Conservation (phyloP, 2,888 invertebrate genomes). For the Melikaiella ostensackeni region DNA sequence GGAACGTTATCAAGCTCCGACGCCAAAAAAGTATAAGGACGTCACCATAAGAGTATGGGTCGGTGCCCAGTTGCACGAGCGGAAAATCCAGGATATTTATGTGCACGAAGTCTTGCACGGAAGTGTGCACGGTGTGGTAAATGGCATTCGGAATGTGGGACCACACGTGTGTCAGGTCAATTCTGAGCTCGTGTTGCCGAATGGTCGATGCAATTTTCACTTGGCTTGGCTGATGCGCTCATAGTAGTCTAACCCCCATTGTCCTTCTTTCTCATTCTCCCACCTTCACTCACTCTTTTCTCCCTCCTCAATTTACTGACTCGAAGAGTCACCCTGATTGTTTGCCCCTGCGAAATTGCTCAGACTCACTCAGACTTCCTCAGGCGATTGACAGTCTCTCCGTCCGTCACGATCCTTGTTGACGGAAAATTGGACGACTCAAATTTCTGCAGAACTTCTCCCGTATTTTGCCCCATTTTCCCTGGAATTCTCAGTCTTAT, state of each 20-base stretch:
- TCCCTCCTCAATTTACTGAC: slow-evolving; percentile 39
- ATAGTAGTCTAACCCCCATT: slow-evolving; percentile 47
- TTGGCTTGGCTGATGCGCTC: slow-evolving; percentile 62
- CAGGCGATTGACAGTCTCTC: slow-evolving; percentile 65
- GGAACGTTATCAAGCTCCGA: slow-evolving; percentile 4
- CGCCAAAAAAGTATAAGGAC: neutral
- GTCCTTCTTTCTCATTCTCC: slow-evolving; percentile 41
- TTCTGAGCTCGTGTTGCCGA: slow-evolving; percentile 52
- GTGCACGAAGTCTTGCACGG: slow-evolving; percentile 51
- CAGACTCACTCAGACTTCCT: slow-evolving; percentile 44
- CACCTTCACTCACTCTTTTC: slow-evolving; percentile 40
- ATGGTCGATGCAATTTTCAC: slow-evolving; percentile 69
- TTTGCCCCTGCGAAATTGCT: slow-evolving; percentile 65
- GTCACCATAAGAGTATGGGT: neutral
- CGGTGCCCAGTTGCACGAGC: slow-evolving; percentile 41
- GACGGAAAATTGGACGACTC: slow-evolving; percentile 62
- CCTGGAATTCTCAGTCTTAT: slow-evolving; percentile 28
- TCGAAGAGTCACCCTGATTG: slow-evolving; percentile 58
- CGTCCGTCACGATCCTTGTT: slow-evolving; percentile 46
- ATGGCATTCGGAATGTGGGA: slow-evolving; percentile 52
- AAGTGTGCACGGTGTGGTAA: slow-evolving; percentile 56
- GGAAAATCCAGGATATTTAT: slow-evolving; percentile 60
- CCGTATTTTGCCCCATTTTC: neutral
- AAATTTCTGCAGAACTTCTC: slow-evolving; percentile 39
- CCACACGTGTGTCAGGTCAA: slow-evolving; percentile 45